These are phyloP conservation scores for Epizoanthus illoricatus DNA, from an alignment of 92 coral and sea anemone genomes.

Conservation along the genomic window DNA sequence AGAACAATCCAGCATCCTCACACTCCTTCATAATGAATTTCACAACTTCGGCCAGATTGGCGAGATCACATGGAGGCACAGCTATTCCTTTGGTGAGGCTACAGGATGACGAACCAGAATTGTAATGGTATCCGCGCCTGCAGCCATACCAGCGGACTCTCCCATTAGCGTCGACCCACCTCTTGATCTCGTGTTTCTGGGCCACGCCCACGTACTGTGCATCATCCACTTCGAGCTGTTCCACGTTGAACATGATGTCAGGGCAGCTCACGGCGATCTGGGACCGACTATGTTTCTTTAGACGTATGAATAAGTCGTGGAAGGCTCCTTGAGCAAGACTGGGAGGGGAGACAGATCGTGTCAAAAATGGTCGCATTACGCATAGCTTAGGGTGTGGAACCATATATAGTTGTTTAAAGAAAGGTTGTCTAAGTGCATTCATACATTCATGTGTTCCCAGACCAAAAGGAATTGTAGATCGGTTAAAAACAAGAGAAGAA, in stretches of 20 bases:
- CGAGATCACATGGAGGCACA: slow-evolving; percentile 92
- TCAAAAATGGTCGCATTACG: background rate
- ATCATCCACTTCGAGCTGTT: slow-evolving; percentile 61
- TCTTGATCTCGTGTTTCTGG: slow-evolving; percentile 80
- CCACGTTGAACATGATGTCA: slow-evolving; percentile 89
- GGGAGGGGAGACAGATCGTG: background rate
- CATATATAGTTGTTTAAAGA: too few species aligned
- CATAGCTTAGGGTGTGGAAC: too few species aligned
- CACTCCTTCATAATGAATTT: slow-evolving; percentile 94
- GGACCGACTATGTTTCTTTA: slow-evolving; percentile 60
- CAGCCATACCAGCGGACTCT: slow-evolving; percentile 97
- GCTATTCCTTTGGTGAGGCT: slow-evolving; percentile 61
- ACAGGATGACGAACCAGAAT: slow-evolving; percentile 48
- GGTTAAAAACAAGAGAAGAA: too few species aligned
- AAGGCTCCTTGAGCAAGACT: slow-evolving; percentile 85
- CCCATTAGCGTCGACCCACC: slow-evolving; percentile 88
- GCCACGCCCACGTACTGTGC: slow-evolving; percentile 58
- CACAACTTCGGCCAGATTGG: slow-evolving; percentile 91
- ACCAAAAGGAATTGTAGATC: too few species aligned
- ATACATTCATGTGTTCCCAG: too few species aligned
- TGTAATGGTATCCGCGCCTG: slow-evolving; percentile 69
- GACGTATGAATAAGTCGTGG: slow-evolving; percentile 80
- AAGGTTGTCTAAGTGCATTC: too few species aligned
- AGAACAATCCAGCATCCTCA: slow-evolving; percentile 91
- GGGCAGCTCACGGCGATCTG: slow-evolving; percentile 86